Evolutionary conservation across 2,113 vertebrate genomes (phyloP), one percentile per base, ranked within the genome.

Genomic region (Gasterosteus aculeatus): DNA sequence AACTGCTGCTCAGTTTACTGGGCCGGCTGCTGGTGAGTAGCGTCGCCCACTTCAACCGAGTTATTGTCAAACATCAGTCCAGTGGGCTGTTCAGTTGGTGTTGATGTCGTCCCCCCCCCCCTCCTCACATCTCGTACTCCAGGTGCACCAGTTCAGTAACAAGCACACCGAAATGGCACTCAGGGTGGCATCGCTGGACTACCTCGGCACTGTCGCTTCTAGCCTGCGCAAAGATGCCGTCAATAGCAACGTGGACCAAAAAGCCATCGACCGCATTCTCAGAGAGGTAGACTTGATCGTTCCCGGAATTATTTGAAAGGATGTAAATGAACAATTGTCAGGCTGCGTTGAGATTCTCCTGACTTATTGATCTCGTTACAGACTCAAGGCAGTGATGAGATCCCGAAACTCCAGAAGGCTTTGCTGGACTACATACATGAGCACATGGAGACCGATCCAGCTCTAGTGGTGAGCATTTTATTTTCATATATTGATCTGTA

Each of bases 81-180:
- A 22, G 16, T 3, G 4, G 19, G 29, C 6, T 15, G 10, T 33
- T 39, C 22, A 46, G 11, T 60, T 53, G 42, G 18, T 42, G 22
- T 33, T 57, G 47, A 53, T 60, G 5, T 47, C 62, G 66, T 6
- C 41, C 14, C 33, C 26, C 10, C 35, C 35, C 35, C 35, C 35
- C 6, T 1, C 9, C 6, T 1, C 9, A 3, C 33, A 10, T 35
- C 18, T n/a, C 22, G 12, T 70, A 26, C 56, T 60, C 39, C 57
- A 99, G 98, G 98, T 99, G 88, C 98, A 99, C 87, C 98, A 99
- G 42, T 99, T 99, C 88, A 99, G 97, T 92, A 99, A 99, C 89
- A 99, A 99, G 90, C 97, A 98, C 71, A 99, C 97, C 78, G 98
- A 99, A 91, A 99, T 99, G 98, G 97, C 98, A 3, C 94, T 99